Conservation (phyloP, 2,113 vertebrate species). For the Oriolus oriolus region DNA sequence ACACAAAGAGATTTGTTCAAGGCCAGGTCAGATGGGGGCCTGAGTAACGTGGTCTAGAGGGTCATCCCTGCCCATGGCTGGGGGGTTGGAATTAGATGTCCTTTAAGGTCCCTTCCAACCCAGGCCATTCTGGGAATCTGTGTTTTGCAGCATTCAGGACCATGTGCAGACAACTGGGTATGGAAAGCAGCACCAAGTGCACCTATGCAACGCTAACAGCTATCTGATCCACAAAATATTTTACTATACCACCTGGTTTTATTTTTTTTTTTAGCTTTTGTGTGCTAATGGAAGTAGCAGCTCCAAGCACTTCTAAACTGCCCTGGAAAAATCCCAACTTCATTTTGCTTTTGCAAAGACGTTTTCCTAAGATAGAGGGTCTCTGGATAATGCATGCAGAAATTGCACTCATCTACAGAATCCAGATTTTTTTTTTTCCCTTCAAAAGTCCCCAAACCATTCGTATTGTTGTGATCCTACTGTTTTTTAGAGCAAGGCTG, state of each 20-base stretch:
- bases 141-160: neutral
- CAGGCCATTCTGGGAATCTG: neutral
- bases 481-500: neutral
- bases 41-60: neutral
- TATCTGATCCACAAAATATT: neutral
- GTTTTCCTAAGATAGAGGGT: neutral
- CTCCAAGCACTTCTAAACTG: neutral
- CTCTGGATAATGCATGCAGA: neutral
- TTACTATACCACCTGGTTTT: neutral
- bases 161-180: fast-evolving
- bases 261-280: neutral
- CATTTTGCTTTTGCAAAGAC: neutral
- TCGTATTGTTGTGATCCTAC: neutral
- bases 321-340: neutral
- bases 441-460: neutral
- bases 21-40: neutral
- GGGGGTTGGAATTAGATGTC: neutral
- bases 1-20: neutral
- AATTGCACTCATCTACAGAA: neutral
- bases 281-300: neutral
- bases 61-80: neutral
- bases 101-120: neutral
- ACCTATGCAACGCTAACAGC: neutral
- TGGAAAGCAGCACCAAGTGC: neutral
- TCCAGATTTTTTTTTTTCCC: fast-evolving